A percentile compares a stretch with the other conserved stretches of the same genome.
Evolutionary conservation across 2,888 invertebrate species (phyloP).

Genomic region (Sphinx pinastri): DNA sequence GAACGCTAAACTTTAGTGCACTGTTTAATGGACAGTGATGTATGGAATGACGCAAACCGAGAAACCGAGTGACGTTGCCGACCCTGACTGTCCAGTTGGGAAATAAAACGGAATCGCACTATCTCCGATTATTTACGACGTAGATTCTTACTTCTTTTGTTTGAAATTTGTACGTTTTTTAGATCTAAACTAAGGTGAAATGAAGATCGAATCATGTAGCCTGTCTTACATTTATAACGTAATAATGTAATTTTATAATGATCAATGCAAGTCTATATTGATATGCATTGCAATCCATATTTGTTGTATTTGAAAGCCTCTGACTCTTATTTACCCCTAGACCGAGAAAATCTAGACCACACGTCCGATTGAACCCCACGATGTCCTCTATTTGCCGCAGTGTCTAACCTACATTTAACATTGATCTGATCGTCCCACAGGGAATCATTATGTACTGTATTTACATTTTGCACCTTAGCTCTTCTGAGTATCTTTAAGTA

Average conservation of each 20-base stretch:
- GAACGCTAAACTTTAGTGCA: neutral
- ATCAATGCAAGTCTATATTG: too few species aligned
- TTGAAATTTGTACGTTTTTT: neutral
- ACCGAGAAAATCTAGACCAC: neutral
- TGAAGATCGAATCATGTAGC: neutral
- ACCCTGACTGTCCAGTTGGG: neutral
- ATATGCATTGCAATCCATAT: too few species aligned
- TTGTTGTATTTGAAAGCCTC: too few species aligned
- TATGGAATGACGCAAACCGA: slow-evolving; percentile 13
- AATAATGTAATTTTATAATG: too few species aligned
- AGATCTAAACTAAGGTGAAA: neutral
- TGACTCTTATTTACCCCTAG: too few species aligned
- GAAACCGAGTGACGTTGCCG: slow-evolving; percentile 5
- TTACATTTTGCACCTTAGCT: slow-evolving; percentile 78
- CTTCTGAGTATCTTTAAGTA: slow-evolving; percentile 71
- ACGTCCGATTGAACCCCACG: neutral
- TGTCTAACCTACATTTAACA: neutral
- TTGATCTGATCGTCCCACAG: neutral
- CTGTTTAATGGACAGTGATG: slow-evolving; percentile 3
- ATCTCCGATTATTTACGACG: neutral
- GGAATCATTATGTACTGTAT: neutral
- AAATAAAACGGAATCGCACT: neutral
- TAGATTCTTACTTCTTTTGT: neutral
- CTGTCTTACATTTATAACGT: too few species aligned
- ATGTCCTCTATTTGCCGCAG: neutral